Conservation (phyloP, 2,113 vertebrate species). For the Eurystomus gularis region DNA sequence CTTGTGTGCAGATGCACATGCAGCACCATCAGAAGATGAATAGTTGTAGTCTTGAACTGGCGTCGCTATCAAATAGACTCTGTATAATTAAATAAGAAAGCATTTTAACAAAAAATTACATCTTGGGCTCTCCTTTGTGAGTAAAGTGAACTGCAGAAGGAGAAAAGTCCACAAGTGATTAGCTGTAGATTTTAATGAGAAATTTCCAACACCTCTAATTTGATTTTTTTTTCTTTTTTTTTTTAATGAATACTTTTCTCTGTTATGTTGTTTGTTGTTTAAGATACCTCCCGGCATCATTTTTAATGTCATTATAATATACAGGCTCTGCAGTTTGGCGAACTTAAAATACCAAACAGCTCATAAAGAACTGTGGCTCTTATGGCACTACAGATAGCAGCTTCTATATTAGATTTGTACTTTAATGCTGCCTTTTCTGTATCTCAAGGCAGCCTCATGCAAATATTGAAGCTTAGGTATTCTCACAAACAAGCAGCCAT, state of each 20-base stretch:
- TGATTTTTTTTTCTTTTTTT: conserved; percentile 62
- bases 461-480: conserved; percentile 63
- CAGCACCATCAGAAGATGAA: conserved; percentile 70
- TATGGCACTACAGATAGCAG: conserved; percentile 67
- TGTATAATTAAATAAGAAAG: conserved; percentile 78
- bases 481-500: conserved; percentile 55
- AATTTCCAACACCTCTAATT: conserved; percentile 74
- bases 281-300: conserved; percentile 68
- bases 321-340: conserved; percentile 50
- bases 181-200: conserved; percentile 69
- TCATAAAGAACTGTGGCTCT: conserved; percentile 52
- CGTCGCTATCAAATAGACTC: conserved; percentile 65
- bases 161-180: conserved; percentile 72
- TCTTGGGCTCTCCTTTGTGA: conserved; percentile 71
- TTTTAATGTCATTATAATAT: conserved; percentile 66
- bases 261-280: conserved; percentile 69
- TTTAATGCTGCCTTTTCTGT: conserved; percentile 48
- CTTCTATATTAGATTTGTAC: conserved; percentile 67
- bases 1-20: conserved; percentile 74
- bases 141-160: conserved; percentile 55
- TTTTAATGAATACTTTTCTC: conserved; percentile 72
- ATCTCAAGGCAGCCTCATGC: conserved; percentile 62
- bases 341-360: conserved; percentile 65
- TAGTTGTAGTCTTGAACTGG: conserved; percentile 70
- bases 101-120: conserved; percentile 67